A percentile compares a stretch with the other conserved stretches of the same genome.
Evolutionary conservation across 2,888 invertebrate species (phyloP).

Genomic region (Drosophila anceps): DNA sequence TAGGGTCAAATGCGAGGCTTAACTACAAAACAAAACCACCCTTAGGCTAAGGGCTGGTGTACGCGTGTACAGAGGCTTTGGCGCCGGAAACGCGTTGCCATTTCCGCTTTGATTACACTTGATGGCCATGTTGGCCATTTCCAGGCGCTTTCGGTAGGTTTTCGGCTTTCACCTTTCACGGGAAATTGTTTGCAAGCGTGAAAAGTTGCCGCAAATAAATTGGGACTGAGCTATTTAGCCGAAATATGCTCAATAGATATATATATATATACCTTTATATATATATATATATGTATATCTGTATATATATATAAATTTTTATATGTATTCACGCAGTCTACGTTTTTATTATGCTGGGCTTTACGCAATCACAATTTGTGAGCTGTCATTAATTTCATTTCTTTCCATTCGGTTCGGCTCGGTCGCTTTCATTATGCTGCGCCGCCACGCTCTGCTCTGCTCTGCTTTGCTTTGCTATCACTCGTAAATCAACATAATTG

Average conservation of each 20-base stretch:
- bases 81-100: constrained; percentile 67
- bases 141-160: constrained; percentile 7
- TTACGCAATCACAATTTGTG: constrained; percentile 44
- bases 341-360: constrained; percentile 24
- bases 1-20: constrained; percentile 60
- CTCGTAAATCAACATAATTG: constrained; percentile 53
- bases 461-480: constrained; percentile 31
- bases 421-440: not conserved
- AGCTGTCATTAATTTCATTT: constrained; percentile 28
- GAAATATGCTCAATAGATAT: not conserved
- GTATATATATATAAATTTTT: not conserved
- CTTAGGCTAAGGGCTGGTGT: not conserved
- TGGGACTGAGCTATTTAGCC: constrained; percentile 13
- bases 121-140: constrained; percentile 40
- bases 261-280: not conserved
- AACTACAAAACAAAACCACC: constrained; percentile 15
- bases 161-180: constrained; percentile 18
- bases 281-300: not conserved
- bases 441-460: too few species aligned
- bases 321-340: constrained; percentile 28
- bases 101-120: constrained; percentile 71
- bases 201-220: constrained; percentile 52
- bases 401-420: not conserved
- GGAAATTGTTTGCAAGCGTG: constrained; percentile 58
- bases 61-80: not conserved